A percentile compares a stretch with the other conserved stretches of the same genome.
phyloP scores from a whole-genome alignment of 2,113 vertebrate species.

The Channa maculata region DNA sequence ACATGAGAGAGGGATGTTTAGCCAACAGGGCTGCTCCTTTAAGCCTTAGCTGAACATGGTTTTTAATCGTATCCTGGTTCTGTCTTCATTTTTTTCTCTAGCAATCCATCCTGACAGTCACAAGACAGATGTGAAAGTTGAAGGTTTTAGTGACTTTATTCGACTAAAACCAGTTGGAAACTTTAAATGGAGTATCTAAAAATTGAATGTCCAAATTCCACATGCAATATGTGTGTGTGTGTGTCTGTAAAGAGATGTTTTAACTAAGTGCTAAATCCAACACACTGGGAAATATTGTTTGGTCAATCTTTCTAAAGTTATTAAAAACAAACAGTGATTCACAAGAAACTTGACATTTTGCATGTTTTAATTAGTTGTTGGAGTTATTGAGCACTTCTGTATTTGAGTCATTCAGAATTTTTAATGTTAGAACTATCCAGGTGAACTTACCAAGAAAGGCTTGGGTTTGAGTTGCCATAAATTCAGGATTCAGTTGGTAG shows the following conservation, averaged over 20 bases:
- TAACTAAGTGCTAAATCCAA: not conserved
- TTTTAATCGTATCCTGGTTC: constrained; percentile 64
- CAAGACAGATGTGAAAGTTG: not conserved
- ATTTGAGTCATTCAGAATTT: too few species aligned
- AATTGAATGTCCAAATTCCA: too few species aligned
- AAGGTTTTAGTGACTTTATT: constrained; percentile 2
- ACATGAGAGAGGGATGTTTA: constrained; percentile 72
- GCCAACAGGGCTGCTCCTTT: constrained; percentile 71
- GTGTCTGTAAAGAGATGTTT: not conserved
- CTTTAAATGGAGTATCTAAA: not conserved
- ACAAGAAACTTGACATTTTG: too few species aligned
- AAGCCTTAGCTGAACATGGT: constrained; percentile 58
- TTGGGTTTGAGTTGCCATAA: too few species aligned
- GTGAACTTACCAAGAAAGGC: too few species aligned
- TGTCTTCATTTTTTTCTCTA: not conserved
- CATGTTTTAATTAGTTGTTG: too few species aligned
- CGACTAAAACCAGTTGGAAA: not conserved
- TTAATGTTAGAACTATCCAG: too few species aligned
- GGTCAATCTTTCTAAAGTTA: not conserved
- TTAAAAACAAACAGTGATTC: too few species aligned
- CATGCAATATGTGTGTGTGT: too few species aligned
- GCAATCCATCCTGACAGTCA: constrained; percentile 8
- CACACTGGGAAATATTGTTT: not conserved
- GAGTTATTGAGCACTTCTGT: too few species aligned
- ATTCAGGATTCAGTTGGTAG: too few species aligned